phyloP scores from a whole-genome alignment of 2,113 vertebrate species.

The Fregetta grallaria region DNA sequence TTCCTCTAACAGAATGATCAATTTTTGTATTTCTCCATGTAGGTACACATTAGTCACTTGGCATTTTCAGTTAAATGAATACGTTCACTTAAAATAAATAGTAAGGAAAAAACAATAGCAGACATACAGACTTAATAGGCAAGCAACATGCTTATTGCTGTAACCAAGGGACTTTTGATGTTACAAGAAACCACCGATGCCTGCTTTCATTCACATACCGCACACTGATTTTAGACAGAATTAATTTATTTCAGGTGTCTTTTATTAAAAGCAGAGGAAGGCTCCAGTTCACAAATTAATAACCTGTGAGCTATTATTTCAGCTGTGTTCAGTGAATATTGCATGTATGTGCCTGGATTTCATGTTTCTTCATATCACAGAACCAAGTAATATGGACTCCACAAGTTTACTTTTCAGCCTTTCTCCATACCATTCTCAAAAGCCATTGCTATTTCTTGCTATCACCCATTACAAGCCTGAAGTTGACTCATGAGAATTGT shows the following conservation, averaged over 20 bases:
- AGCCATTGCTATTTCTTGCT: neutral
- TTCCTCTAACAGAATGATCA: conserved; percentile 9
- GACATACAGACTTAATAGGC: neutral
- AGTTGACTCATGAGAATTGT: neutral
- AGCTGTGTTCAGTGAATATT: neutral
- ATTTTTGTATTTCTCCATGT: neutral
- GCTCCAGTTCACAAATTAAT: neutral
- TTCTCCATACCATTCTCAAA: neutral
- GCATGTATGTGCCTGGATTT: neutral
- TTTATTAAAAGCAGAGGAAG: conserved; percentile 9
- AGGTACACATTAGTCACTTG: conserved; percentile 24
- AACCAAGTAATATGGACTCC: neutral
- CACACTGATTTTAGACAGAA: neutral
- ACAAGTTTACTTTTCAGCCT: neutral
- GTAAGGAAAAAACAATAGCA: neutral
- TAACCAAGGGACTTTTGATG: neutral
- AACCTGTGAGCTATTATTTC: neutral
- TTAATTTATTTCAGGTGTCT: neutral
- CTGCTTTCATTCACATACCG: neutral
- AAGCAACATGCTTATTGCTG: neutral
- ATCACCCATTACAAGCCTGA: neutral
- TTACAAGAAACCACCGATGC: neutral
- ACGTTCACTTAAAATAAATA: conserved; percentile 21
- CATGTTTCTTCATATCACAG: neutral
- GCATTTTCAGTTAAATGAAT: conserved; percentile 38